Evolutionary conservation across 2,113 vertebrate genomes (phyloP), one percentile per base, ranked within the genome.

Genomic region (Psilopsiagon aymara): DNA sequence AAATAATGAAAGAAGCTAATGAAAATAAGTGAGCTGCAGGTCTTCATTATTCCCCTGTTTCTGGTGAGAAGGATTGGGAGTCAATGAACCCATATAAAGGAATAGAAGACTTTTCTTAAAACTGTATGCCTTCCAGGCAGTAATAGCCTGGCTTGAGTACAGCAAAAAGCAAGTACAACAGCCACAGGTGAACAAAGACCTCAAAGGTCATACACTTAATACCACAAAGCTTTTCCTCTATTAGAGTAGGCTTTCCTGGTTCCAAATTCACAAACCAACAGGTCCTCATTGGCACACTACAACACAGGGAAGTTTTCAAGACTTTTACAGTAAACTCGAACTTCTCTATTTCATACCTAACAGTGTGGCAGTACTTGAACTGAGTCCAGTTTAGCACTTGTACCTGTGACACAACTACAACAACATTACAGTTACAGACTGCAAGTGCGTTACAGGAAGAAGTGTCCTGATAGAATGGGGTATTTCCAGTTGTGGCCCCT

Each of bases 1-100:
- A 97, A 88, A 68, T 80, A 95, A 91, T 78, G 67, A 88, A 82
- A 94, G 90, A 77, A 88, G 41, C 69, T 95, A 92, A 80, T 83
- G 85, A 95, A 90, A 95, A 84, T 47, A 86, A 92, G 80, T 79
- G 59, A 96, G 77, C 64, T 35, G 51, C 55, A 88, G 66, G 41
- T 89, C 74, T 76, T 85, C 25, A 28, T 55, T 52, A 77, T 49
- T 81, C 13, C 44, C 63, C 4, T 74, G 25, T 91, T 62, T 52
- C 70, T 80, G 29, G 24, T 47, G 17, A 93, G 76, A 73, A 85
- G 39, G 78, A 94, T 1, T 69, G 31, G 33, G 60, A 95, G 66
- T 35, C 87, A 79, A 20, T 37, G 67, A 66, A 44, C 27, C 41
- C 23, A 51, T 8, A 20, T 20, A 41, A 77, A 91, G 25, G 39